phyloP scores from a whole-genome alignment of 2,888 invertebrate genomes.

The Odontomyia ornata region DNA sequence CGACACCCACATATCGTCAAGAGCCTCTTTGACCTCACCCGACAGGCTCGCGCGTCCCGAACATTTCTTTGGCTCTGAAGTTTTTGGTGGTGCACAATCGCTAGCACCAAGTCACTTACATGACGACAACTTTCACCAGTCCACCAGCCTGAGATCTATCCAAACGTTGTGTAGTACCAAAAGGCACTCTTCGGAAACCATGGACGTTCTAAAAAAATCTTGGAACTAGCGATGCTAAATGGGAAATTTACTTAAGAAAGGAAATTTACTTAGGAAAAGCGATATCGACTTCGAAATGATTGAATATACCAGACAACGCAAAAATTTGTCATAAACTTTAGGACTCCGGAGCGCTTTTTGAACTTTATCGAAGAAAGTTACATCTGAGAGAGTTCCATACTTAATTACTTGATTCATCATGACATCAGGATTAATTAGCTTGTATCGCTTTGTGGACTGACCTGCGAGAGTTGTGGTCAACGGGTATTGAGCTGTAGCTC shows the following conservation, averaged over 20 bases:
- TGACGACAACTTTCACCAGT: slow-evolving; percentile 86
- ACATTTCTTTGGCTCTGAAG: too few species aligned
- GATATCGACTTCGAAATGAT: slow-evolving; percentile 92
- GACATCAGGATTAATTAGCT: too few species aligned
- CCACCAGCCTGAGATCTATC: slow-evolving; percentile 87
- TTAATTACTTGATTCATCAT: slow-evolving; percentile 90
- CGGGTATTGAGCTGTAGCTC: too few species aligned
- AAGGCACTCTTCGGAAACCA: slow-evolving; percentile 65
- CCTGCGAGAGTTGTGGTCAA: slow-evolving; percentile 50
- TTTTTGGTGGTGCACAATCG: slow-evolving; percentile 95
- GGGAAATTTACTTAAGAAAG: slow-evolving; percentile 88
- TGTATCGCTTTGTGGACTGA: too few species aligned
- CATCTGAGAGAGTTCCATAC: slow-evolving; percentile 89
- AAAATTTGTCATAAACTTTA: slow-evolving; percentile 94
- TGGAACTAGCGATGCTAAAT: slow-evolving; percentile 93
- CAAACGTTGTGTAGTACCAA: slow-evolving; percentile 67
- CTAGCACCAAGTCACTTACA: slow-evolving; percentile 96
- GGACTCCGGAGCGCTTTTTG: slow-evolving; percentile 84
- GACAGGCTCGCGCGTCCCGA: slow-evolving; percentile 93
- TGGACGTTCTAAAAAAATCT: slow-evolving; percentile 79
- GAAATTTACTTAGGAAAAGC: slow-evolving; percentile 83
- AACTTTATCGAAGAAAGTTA: slow-evolving; percentile 95
- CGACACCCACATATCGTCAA: slow-evolving; percentile 98
- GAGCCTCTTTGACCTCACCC: slow-evolving; percentile 91
- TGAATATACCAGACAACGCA: slow-evolving; percentile 90